Evolutionary conservation across 2,797 vertebrate genomes (phyloP).

Genomic region (Manis javanica): DNA sequence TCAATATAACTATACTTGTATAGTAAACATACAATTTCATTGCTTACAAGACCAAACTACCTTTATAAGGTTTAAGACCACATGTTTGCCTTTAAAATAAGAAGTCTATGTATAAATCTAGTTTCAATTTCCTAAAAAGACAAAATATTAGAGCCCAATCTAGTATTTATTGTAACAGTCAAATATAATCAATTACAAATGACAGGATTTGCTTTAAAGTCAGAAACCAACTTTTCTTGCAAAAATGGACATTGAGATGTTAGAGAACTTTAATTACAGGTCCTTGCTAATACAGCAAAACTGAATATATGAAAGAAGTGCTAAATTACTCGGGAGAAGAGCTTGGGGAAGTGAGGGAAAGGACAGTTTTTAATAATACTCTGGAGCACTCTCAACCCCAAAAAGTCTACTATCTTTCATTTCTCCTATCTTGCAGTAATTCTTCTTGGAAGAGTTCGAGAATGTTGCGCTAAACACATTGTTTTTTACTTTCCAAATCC

Average conservation of each 20-base stretch:
- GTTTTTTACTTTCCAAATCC: not conserved
- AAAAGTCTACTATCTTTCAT: not conserved
- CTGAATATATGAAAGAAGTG: not conserved
- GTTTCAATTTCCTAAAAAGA: slow-evolving; percentile 12
- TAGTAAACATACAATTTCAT: not conserved
- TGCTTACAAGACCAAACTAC: not conserved
- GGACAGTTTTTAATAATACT: not conserved
- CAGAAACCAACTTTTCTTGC: slow-evolving; percentile 27
- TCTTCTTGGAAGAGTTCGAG: not conserved
- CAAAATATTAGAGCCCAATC: not conserved
- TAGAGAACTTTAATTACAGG: not conserved
- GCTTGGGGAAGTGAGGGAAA: not conserved
- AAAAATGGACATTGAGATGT: not conserved
- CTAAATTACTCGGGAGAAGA: not conserved
- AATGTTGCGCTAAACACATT: not conserved
- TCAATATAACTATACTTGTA: not conserved
- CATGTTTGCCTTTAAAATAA: slow-evolving; percentile 16
- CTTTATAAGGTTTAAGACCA: not conserved
- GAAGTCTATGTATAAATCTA: not conserved
- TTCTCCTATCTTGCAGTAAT: not conserved
- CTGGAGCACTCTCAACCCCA: not conserved
- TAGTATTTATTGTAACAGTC: not conserved
- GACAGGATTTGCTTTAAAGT: slow-evolving; percentile 35
- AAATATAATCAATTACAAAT: slow-evolving; percentile 5
- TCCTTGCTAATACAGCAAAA: not conserved